Evolutionary conservation across 2,888 invertebrate species (phyloP).

Genomic region (Petrolisthes manimaculis): DNA sequence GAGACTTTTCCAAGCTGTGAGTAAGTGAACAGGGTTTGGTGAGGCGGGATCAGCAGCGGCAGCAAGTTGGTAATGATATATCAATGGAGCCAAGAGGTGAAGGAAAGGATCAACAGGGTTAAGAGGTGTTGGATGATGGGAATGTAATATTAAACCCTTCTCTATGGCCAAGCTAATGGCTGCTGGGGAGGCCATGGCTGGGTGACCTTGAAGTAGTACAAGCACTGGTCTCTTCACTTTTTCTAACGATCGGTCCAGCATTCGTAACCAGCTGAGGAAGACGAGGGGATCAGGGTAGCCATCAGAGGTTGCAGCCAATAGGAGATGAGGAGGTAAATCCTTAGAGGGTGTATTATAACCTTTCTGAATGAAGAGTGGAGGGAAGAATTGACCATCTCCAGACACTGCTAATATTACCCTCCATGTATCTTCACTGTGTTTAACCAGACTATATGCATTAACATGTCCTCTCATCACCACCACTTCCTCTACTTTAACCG

Average conservation of each 20-base stretch:
- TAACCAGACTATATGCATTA: slow-evolving; percentile 24
- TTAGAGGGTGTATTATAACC: slow-evolving; percentile 5
- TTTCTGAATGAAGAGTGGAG: slow-evolving; percentile 20
- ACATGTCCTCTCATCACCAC: not conserved
- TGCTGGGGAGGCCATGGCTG: slow-evolving; percentile 21
- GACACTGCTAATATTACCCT: slow-evolving; percentile 22
- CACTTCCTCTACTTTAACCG: not conserved
- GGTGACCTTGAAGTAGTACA: slow-evolving; percentile 28
- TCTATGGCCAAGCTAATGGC: not conserved
- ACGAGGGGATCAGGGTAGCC: slow-evolving; percentile 19
- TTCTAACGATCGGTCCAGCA: not conserved
- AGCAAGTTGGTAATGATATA: not conserved
- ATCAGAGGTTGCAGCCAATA: slow-evolving; percentile 13
- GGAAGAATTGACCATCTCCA: slow-evolving; percentile 8
- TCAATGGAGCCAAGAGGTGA: slow-evolving; percentile 13
- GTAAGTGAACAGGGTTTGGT: slow-evolving; percentile 7
- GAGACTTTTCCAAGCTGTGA: not conserved
- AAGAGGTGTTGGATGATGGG: slow-evolving; percentile 26
- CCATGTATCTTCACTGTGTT: not conserved
- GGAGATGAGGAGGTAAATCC: not conserved
- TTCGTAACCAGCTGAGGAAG: slow-evolving; percentile 23
- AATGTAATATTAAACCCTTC: slow-evolving; percentile 14
- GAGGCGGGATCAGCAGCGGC: not conserved
- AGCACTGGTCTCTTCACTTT: slow-evolving; percentile 15
- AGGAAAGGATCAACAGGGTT: slow-evolving; percentile 36